phyloP scores from a whole-genome alignment of 2,888 invertebrate genomes.

The Agonopterix heracliana region DNA sequence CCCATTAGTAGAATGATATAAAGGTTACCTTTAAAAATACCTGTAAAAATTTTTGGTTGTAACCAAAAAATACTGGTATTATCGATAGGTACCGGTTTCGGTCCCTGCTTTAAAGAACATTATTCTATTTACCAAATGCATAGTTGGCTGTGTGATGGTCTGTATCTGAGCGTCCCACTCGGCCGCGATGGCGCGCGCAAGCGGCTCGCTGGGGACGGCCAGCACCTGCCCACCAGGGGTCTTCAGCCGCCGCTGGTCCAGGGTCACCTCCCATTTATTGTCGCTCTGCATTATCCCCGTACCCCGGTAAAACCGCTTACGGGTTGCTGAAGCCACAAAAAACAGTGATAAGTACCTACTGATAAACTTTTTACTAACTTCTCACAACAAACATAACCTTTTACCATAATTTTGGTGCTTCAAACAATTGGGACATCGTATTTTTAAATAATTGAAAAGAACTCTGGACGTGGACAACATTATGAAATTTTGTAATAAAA shows the following conservation, averaged over 20 bases:
- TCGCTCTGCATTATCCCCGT: conserved; percentile 83
- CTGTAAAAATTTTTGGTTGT: no score
- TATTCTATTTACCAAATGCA: conserved; percentile 86
- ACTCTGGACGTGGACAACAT: conserved; percentile 9
- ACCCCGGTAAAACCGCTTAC: conserved; percentile 84
- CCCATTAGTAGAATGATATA: no score
- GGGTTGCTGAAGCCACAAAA: conserved; percentile 49
- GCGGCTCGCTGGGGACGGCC: conserved; percentile 86
- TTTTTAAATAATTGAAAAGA: conserved; percentile 23
- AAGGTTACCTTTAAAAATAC: no score
- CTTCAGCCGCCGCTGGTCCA: conserved; percentile 92
- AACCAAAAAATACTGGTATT: no score
- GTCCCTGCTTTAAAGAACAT: no score
- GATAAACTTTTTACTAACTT: neutral
- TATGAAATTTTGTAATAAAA: no score
- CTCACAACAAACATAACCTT: conserved; percentile 2
- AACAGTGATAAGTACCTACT: neutral
- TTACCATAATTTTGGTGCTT: conserved; percentile 45
- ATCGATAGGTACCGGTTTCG: no score
- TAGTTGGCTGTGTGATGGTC: conserved; percentile 83
- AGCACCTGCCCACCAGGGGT: conserved; percentile 90
- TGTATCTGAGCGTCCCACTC: conserved; percentile 96
- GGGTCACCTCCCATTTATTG: conserved; percentile 87
- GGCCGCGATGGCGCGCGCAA: conserved; percentile 94
- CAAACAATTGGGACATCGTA: conserved; percentile 26